Evolutionary conservation across 2,888 invertebrate species (phyloP), one percentile per base, ranked within the genome.

Genomic region (Agriopis aurantiaria): DNA sequence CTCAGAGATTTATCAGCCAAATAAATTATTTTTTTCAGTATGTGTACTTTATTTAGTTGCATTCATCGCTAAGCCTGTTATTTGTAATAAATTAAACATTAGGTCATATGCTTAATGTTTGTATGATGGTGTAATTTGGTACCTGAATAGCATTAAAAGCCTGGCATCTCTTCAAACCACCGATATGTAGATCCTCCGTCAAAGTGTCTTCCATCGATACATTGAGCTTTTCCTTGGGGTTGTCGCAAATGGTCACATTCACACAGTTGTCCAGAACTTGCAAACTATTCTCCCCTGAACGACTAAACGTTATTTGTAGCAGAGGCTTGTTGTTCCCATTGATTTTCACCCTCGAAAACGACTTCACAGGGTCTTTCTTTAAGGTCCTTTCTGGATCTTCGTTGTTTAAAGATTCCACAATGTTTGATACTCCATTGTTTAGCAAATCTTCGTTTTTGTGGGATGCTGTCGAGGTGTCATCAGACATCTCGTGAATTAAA

Each of bases 81-180:
- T n/a, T n/a, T n/a, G n/a, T n/a, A n/a, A n/a, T n/a, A n/a, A n/a
- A n/a, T n/a, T n/a, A n/a, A n/a, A n/a, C n/a, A n/a, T n/a, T n/a
- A n/a, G n/a, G n/a, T n/a, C n/a, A n/a, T n/a, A n/a, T n/a, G n/a
- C n/a, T n/a, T n/a, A n/a, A n/a, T n/a, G n/a, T n/a, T n/a, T n/a
- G 17, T 23, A 23, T 23, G 17, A 23, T 23, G 17, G 17, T 33
- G 52, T 52, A 57, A 11, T 43, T 5, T 33, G 33, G 33, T 59
- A 93, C 94, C 93, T 94, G 94, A 83, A 95, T 87, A 80, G 94
- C 93, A 80, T 88, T 92, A 86, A 94, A 95, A 86, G 93, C 91
- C 85, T 94, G 94, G 80, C 94, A 95, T 41, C 95, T 82, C 80
- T 94, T 95, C 77, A 95, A 79, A 60, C 90, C 85, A 67, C 91